These are phyloP conservation scores for Aptenodytes patagonicus DNA, from an alignment of 2,113 vertebrate genomes.

Conservation along the genomic window DNA sequence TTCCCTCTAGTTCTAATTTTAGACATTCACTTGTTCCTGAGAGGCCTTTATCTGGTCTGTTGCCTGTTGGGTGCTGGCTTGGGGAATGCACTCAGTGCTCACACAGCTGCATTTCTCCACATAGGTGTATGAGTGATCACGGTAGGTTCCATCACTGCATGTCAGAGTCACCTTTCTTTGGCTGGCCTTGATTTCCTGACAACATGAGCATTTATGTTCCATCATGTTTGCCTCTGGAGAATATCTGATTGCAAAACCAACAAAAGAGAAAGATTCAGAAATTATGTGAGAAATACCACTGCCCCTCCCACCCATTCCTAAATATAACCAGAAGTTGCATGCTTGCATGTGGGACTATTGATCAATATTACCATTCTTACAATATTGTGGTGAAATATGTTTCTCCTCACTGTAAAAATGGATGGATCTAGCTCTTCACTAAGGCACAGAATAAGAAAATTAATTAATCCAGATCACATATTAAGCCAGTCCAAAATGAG, in stretches of 20 bases:
- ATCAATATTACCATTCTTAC: not conserved
- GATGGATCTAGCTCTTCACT: not conserved
- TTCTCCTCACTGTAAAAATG: not conserved
- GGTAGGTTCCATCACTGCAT: conserved; percentile 46
- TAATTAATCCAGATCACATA: not conserved
- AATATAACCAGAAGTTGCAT: not conserved
- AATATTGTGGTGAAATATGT: not conserved
- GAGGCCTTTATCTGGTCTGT: not conserved
- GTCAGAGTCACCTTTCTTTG: conserved; percentile 40
- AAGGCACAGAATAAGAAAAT: not conserved
- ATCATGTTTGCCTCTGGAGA: conserved; percentile 15
- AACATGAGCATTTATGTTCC: conserved; percentile 66
- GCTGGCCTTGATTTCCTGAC: conserved; percentile 67
- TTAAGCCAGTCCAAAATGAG: not conserved
- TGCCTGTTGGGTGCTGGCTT: not conserved
- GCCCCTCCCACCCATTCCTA: not conserved
- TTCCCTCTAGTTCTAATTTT: not conserved
- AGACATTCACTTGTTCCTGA: not conserved
- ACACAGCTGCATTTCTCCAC: conserved; percentile 73
- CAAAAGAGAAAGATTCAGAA: not conserved
- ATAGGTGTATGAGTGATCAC: conserved; percentile 48
- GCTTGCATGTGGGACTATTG: not conserved
- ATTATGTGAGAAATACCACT: not conserved
- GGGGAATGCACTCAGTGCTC: not conserved
- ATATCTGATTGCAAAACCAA: conserved; percentile 60